Evolutionary conservation across 2,797 vertebrate species (phyloP).

Genomic region (Ctenopoma kingsleyae): DNA sequence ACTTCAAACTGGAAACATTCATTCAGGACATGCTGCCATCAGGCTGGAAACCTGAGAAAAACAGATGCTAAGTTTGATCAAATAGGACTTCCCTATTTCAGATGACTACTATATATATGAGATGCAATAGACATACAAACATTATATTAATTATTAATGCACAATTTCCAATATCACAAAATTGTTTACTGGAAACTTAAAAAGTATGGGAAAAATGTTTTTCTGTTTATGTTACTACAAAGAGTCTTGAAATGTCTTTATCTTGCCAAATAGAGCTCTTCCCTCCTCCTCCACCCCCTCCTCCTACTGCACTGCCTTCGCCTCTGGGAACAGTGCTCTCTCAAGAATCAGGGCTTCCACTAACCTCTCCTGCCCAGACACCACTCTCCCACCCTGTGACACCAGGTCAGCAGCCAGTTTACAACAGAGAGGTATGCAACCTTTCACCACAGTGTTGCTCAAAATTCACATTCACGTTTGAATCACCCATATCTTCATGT

Average conservation of each 20-base stretch:
- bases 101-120: too few relatives aligned
- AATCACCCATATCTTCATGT: background rate
- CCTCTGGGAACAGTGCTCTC: slow-evolving; percentile 27
- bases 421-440: slow-evolving; percentile 71
- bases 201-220: background rate
- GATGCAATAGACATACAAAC: too few relatives aligned
- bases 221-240: background rate
- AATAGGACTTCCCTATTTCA: background rate
- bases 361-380: slow-evolving; percentile 56
- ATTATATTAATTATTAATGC: too few relatives aligned
- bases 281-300: slow-evolving; percentile 49
- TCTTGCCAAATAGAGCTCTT: slow-evolving; percentile 56
- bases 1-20: background rate
- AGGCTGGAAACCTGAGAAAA: background rate
- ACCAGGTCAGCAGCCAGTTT: slow-evolving; percentile 43
- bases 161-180: too few relatives aligned
- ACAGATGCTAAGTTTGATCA: background rate
- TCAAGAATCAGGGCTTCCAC: slow-evolving; percentile 52
- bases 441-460: background rate
- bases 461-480: background rate
- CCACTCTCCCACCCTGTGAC: slow-evolving; percentile 46
- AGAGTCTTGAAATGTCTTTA: slow-evolving; percentile 5
- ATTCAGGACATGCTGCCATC: background rate
- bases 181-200: background rate
- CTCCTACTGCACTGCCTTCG: slow-evolving; percentile 38